Evolutionary conservation across 2,888 invertebrate genomes (phyloP), one percentile per base, ranked within the genome.

Genomic region (Chrysolina haemoptera): DNA sequence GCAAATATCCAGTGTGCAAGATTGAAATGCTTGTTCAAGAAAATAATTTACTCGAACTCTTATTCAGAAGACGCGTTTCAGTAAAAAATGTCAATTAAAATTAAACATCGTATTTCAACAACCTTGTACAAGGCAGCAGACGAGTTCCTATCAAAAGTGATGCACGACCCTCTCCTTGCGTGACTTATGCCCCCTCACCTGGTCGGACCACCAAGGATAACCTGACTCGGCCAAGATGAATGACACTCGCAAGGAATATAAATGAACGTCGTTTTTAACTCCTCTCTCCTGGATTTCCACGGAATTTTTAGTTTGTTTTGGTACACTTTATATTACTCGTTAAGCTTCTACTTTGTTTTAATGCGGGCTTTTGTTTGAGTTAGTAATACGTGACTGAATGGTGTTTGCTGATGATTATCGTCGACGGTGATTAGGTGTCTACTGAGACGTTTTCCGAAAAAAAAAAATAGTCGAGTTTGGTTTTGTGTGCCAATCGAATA

Each of bases 221-320:
- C 20, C 12, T 10, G 14, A 53, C 43, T 62, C 62, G 55, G 67
- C 67, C 71, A 71, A 71, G 71, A 71, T 62, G 62, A 71, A 71
- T 67, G 67, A 67, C 71, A 67, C 66, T 71, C 71, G 71, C 67
- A 67, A 67, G 18, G 65, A 67, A 62, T 62, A 71, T 71, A 71
- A 71, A 71, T 71, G 71, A 62, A 67, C 50, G 20, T 67, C 62
- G 66, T 67, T 70, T 70, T 70, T 41, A 63, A 43, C 53, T 53
- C 66, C 35, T 55, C 71, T 66, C 43, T 40, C 14, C 48, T 43
- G 46, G 20, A 46, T 48, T 41, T 43, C 50, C 62, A 62, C 43
- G 69, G 62, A 63, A 41, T 70, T 63, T 70, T 41, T 53, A 22
- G 66, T 66, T 50, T 66, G 35, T 35, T 50, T 66, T 50, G 50